These are phyloP conservation scores for Hyalella azteca DNA, from an alignment of 2,888 invertebrate species.

Conservation along the genomic window DNA sequence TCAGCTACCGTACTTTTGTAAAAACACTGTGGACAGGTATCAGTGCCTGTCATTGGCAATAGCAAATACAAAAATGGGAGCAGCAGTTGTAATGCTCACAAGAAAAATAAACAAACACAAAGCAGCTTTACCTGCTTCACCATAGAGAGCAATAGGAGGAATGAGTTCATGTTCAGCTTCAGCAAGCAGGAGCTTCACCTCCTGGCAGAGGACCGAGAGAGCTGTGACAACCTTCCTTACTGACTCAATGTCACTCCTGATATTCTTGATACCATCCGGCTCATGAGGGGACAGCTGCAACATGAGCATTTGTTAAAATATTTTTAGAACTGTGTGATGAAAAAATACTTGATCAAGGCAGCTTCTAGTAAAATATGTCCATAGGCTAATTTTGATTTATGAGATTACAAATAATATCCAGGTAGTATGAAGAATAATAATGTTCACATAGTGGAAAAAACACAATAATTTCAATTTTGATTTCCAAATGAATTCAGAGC, in stretches of 20 bases:
- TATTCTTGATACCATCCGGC: constrained; percentile 41
- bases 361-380: neutral
- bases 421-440: neutral
- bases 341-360: too few species aligned
- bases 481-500: too few species aligned
- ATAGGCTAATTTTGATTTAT: neutral
- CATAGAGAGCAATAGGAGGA: constrained; percentile 51
- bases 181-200: constrained; percentile 42
- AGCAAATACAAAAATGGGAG: too few species aligned
- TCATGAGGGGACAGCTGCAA: constrained; percentile 48
- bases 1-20: too few species aligned
- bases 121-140: neutral
- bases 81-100: too few species aligned
- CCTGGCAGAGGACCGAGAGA: constrained; percentile 49
- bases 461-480: too few species aligned
- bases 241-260: constrained; percentile 46
- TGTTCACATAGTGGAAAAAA: neutral
- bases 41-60: neutral
- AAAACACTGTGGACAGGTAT: too few species aligned
- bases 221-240: constrained; percentile 55
- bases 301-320: neutral
- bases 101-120: neutral
- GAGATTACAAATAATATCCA: neutral
- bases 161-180: constrained; percentile 49
- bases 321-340: neutral